Evolutionary conservation across 2,113 vertebrate species (phyloP), one percentile per base, ranked within the genome.

Genomic region (Poeciliopsis turrubarensis): DNA sequence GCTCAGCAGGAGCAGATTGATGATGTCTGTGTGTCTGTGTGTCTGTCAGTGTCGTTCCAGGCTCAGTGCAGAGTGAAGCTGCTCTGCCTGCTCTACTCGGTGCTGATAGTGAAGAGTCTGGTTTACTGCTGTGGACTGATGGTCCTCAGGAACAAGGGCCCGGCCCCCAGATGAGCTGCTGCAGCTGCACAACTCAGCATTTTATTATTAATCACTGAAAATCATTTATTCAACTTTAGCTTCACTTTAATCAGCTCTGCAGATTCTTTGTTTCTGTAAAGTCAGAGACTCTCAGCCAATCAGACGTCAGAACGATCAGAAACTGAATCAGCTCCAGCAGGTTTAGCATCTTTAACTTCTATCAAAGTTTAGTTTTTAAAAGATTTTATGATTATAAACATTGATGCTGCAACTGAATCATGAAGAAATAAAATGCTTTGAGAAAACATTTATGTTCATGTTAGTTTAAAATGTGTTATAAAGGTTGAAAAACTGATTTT

Each of bases 71-170:
- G 32, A 19, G 80, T 73, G 76, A 77, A 61, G 80, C 77, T 77
- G 77, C 66, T 82, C 26, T 51, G 39, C 9, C 3, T 82, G 76
- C 57, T 86, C 26, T 86, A 76, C 79, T 47, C 76, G 1, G 27
- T 31, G 65, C 83, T 82, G 54, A 73, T 77, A 29, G 61, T 72
- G 61, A 85, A 85, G 68, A 76, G 76, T 72, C 69, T 86, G 84
- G 41, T 67, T 11, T 82, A 57, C 80, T 70, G 74, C 64, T 75
- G 73, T 77, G 77, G 79, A 70, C 37, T 78, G 63, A 34, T 0
- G 54, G 51, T 26, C 64, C 7, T 29, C 39, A 67, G 2, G 31
- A 68, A 47, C 70, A 62, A n/a, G 64, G 25, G 25, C 31, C 31
- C 22, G 13, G 65, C 41, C 32, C 64, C 67, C 75, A 39, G 6